A percentile compares a stretch with the other conserved stretches of the same genome.
Conservation (phyloP, 2,797 vertebrate species). For the Urocyon cinereoargenteus region DNA sequence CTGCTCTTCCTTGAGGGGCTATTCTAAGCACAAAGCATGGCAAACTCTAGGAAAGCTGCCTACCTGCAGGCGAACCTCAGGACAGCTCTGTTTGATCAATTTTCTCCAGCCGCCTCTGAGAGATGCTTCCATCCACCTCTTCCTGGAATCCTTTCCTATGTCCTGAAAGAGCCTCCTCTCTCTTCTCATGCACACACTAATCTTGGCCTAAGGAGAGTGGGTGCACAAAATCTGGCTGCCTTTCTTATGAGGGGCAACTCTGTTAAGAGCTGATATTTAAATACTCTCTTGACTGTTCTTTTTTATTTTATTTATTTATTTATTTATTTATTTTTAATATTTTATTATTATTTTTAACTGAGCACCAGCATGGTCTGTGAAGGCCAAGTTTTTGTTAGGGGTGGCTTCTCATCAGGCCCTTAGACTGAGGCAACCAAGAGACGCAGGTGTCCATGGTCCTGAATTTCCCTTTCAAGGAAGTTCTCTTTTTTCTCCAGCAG, state of each 20-base stretch:
- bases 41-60: rapidly evolving
- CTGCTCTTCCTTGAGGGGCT: not conserved
- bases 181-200: not conserved
- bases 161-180: not conserved
- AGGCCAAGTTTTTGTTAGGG: not conserved
- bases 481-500: not conserved
- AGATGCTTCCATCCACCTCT: not conserved
- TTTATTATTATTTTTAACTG: not conserved
- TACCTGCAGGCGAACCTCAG: not conserved
- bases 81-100: not conserved
- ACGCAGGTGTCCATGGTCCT: not conserved
- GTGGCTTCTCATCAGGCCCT: not conserved
- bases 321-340: too few relatives aligned
- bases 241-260: not conserved
- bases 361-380: not conserved
- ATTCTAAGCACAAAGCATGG: not conserved
- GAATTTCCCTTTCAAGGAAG: not conserved
- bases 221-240: not conserved
- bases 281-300: not conserved
- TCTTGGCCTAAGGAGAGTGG: slow-evolving; percentile 8
- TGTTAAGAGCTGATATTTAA: slow-evolving; percentile 25
- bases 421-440: not conserved
- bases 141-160: not conserved
- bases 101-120: not conserved
- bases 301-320: not conserved